Evolutionary conservation across 2,113 vertebrate genomes (phyloP).

Genomic region (Pollachius pollachius): DNA sequence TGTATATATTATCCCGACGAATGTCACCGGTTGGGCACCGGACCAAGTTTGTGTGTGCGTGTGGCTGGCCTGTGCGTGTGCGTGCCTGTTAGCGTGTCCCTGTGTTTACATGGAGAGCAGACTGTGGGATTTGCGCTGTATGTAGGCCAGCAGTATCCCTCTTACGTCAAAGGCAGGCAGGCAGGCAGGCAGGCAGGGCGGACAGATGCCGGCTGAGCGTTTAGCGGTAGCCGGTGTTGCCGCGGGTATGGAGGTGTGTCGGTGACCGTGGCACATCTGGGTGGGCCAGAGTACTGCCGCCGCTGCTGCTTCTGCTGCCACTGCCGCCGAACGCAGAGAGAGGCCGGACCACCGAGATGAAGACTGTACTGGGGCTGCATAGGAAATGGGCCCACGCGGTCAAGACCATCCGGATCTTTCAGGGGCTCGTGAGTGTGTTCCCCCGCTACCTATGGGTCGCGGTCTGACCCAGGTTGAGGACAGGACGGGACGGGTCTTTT

Average conservation of each 20-base stretch:
- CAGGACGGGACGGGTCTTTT: too few relatives aligned
- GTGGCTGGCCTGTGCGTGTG: neutral
- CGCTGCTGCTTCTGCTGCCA: too few relatives aligned
- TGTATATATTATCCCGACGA: too few relatives aligned
- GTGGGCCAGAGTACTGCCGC: conserved; percentile 38
- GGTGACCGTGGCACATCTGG: conserved; percentile 49
- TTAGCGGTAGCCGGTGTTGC: conserved; percentile 4
- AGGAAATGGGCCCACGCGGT: conserved; percentile 86
- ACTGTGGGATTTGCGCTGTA: conserved; percentile 85
- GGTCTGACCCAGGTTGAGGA: neutral
- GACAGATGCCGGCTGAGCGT: conserved; percentile 64
- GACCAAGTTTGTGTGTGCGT: neutral
- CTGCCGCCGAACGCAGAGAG: neutral
- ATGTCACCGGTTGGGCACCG: too few relatives aligned
- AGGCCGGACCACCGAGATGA: conserved; percentile 68
- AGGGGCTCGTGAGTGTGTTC: conserved; percentile 82
- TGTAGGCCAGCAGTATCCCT: conserved; percentile 92
- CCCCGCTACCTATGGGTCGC: neutral
- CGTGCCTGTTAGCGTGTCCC: conserved; percentile 22
- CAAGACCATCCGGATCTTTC: conserved; percentile 86
- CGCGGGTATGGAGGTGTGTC: neutral
- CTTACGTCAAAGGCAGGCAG: conserved; percentile 79
- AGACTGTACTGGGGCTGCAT: conserved; percentile 83
- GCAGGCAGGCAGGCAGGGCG: conserved; percentile 49
- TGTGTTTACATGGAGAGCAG: conserved; percentile 68